Evolutionary conservation across 64 coral and sea anemone genomes (phyloP).

Genomic region (Montipora efflorescens): DNA sequence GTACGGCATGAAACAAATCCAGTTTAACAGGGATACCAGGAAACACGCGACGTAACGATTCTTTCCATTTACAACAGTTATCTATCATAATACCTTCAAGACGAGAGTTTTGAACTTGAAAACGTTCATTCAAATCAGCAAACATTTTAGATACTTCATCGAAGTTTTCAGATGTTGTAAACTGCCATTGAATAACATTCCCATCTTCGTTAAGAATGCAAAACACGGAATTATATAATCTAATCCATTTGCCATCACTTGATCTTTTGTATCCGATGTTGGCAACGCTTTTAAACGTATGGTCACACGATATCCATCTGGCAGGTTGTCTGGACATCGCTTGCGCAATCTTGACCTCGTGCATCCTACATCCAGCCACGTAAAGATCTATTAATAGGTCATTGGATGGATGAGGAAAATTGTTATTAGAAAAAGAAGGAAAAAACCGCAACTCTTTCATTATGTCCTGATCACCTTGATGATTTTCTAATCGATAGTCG

Average conservation of each 20-base stretch:
- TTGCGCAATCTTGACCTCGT: constrained; percentile 13
- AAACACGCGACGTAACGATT: constrained; percentile 24
- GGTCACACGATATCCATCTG: constrained; percentile 42
- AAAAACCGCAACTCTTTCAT: constrained; percentile 30
- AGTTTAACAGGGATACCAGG: constrained; percentile 36
- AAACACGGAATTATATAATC: constrained; percentile 69
- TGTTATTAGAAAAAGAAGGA: constrained; percentile 51
- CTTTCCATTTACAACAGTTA: constrained; percentile 55
- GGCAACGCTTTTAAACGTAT: constrained; percentile 66
- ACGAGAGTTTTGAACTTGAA: constrained; percentile 21
- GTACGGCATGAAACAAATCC: constrained; percentile 59
- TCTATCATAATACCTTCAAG: constrained; percentile 35
- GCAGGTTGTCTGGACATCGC: constrained; percentile 47
- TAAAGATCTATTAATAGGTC: constrained; percentile 61
- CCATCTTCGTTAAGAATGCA: constrained; percentile 67
- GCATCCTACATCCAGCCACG: constrained; percentile 8
- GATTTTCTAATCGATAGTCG: constrained; percentile 15
- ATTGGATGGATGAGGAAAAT: constrained; percentile 53
- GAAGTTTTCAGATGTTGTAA: constrained; percentile 59
- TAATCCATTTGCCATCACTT: constrained; percentile 67
- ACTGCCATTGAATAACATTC: constrained; percentile 60
- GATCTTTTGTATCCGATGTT: constrained; percentile 72
- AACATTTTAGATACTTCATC: constrained; percentile 32
- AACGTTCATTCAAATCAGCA: constrained; percentile 6
- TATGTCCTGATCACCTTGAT: background rate